Conservation (phyloP, 2,113 vertebrate genomes). For the Puffinus mauretanicus region DNA sequence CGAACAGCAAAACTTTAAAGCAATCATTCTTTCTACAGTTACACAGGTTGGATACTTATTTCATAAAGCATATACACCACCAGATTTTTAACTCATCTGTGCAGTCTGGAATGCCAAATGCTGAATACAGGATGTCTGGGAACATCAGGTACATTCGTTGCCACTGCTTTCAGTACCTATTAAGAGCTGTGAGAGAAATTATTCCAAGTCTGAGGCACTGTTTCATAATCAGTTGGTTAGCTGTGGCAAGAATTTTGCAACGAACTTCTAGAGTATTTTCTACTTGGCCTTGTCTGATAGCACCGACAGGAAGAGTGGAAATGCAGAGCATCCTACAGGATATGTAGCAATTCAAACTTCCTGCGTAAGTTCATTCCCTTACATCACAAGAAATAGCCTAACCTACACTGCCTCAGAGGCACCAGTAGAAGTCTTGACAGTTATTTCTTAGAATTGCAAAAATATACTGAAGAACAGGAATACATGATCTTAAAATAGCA, state of each 20-base stretch:
- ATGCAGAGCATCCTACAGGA: background rate
- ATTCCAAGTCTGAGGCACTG: background rate
- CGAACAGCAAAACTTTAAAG: background rate
- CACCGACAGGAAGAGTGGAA: background rate
- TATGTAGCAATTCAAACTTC: slow-evolving; percentile 14
- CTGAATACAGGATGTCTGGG: background rate
- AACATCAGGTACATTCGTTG: background rate
- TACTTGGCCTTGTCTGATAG: background rate
- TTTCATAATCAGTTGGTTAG: background rate
- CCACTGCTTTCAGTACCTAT: background rate
- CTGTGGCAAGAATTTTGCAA: background rate
- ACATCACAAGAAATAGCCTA: background rate
- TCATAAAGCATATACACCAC: background rate
- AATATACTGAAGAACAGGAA: background rate
- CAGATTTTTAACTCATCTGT: background rate
- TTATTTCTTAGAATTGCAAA: background rate
- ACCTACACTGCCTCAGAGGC: background rate
- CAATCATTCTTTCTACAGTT: background rate
- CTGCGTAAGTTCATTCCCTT: background rate
- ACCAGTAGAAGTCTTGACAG: background rate
- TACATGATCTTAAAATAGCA: background rate
- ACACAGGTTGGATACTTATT: background rate
- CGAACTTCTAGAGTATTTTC: background rate
- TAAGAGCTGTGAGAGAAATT: background rate
- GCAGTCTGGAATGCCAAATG: background rate